A percentile compares a stretch with the other conserved stretches of the same genome.
These are phyloP conservation scores for Oscheius onirici DNA, from an alignment of 2,888 invertebrate genomes.

Conservation along the genomic window DNA sequence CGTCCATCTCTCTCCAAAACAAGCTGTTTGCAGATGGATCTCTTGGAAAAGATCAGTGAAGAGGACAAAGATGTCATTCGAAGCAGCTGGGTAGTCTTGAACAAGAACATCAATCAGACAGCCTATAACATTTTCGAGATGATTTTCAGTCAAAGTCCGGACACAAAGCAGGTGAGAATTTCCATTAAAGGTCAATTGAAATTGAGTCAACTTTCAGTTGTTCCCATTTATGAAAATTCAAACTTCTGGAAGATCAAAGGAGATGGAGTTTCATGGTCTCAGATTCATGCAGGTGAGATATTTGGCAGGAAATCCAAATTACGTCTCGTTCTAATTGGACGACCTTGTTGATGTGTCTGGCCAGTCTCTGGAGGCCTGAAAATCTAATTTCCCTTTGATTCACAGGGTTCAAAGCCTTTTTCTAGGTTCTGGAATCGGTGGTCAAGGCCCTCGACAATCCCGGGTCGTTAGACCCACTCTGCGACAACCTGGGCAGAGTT, in stretches of 20 bases:
- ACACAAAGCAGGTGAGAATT: slow-evolving; percentile 54
- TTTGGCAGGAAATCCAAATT: not conserved
- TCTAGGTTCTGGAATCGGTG: slow-evolving; percentile 59
- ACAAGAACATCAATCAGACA: slow-evolving; percentile 48
- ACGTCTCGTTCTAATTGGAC: slow-evolving; percentile 9
- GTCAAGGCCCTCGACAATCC: slow-evolving; percentile 56
- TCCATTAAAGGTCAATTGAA: not conserved
- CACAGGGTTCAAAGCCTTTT: too few species aligned
- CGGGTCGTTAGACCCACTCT: slow-evolving; percentile 49
- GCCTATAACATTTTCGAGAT: slow-evolving; percentile 62
- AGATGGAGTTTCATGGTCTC: slow-evolving; percentile 60
- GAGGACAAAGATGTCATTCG: slow-evolving; percentile 50
- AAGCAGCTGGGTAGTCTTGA: slow-evolving; percentile 48
- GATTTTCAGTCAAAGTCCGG: slow-evolving; percentile 63
- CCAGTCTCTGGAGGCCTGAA: not conserved
- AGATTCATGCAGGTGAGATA: slow-evolving; percentile 59
- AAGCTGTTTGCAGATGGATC: slow-evolving; percentile 42
- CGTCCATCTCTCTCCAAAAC: too few species aligned
- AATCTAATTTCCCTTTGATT: slow-evolving; percentile 23
- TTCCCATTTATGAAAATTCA: slow-evolving; percentile 61
- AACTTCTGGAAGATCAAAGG: slow-evolving; percentile 39
- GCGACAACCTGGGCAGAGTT: slow-evolving; percentile 60
- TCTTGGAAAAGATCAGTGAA: slow-evolving; percentile 39
- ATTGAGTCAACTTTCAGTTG: slow-evolving; percentile 41
- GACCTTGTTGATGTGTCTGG: slow-evolving; percentile 6